Percentiles rank a stretch among this genome's conserved stretches.
Evolutionary conservation across 2,797 vertebrate genomes (phyloP).

Genomic region (Sparus aurata): DNA sequence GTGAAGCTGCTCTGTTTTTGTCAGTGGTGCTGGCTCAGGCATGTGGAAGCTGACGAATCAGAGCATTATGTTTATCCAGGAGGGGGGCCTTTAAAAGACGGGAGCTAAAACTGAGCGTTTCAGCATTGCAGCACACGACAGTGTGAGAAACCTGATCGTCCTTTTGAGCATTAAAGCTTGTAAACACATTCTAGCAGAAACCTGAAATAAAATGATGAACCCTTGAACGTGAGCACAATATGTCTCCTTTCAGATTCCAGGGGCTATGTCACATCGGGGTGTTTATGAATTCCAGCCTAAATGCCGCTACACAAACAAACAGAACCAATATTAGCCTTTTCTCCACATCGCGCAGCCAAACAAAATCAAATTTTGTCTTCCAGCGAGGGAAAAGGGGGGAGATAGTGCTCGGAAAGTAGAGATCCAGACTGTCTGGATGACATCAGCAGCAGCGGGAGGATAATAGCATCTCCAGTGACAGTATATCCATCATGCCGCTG

Average conservation of each 20-base stretch:
- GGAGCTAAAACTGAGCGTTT: too few species aligned
- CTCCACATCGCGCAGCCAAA: slow-evolving; percentile 36
- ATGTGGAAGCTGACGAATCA: too few species aligned
- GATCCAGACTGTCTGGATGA: slow-evolving; percentile 36
- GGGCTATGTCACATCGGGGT: slow-evolving; percentile 14
- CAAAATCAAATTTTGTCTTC: background rate
- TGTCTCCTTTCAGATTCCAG: slow-evolving; percentile 24
- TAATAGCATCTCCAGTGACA: slow-evolving; percentile 67
- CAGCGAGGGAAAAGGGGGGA: background rate
- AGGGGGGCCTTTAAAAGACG: too few species aligned
- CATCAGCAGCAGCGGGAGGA: slow-evolving; percentile 54
- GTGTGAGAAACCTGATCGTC: too few species aligned
- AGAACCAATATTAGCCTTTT: slow-evolving; percentile 38
- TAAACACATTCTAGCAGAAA: too few species aligned
- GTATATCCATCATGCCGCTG: slow-evolving; percentile 64
- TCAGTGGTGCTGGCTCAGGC: too few species aligned
- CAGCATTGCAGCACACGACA: too few species aligned
- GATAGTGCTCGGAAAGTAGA: slow-evolving; percentile 39
- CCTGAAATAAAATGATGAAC: too few species aligned
- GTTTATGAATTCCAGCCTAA: slow-evolving; percentile 33
- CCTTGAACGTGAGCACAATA: too few species aligned
- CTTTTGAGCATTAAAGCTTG: too few species aligned
- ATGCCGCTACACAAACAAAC: slow-evolving; percentile 21
- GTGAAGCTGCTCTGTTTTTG: too few species aligned
- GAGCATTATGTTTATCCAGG: too few species aligned